Evolutionary conservation across 2,797 vertebrate genomes (phyloP), one percentile per base, ranked within the genome.

Genomic region (Gobio occitaniae): DNA sequence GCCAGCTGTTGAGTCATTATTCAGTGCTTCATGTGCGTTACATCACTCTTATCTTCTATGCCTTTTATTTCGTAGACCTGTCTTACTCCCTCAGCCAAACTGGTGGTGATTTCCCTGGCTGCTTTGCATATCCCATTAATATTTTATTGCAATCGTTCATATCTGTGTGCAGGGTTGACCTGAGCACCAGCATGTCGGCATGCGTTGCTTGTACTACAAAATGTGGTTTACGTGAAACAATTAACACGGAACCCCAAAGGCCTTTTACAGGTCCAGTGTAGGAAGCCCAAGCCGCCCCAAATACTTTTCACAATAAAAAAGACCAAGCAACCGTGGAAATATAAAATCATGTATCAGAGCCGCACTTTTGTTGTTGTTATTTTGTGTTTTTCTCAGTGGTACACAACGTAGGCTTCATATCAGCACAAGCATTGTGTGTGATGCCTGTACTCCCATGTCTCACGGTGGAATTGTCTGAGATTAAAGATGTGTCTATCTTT

Each of bases 111-210:
- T 80, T 86, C 89, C 85, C 68, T 81, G 90, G 87, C 89, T 91
- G 83, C 87, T 94, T 93, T 93, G 87, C 94, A 93, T 94, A 93
- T 92, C 88, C 88, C 90, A 93, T 94, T 94, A 94, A 95, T 94
- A 94, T 94, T 94, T 93, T 90, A 95, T 93, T 92, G 93, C 92
- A 93, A 93, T 92, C 89, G 92, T 94, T 94, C 93, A 93, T 93
- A 93, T 92, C 90, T 90, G 88, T 93, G 90, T 80, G 77, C 90
- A 90, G 89, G 75, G 90, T 85, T 93, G 91, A 93, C 93, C 91
- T 90, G 88, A 92, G 83, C 87, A 87, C 66, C 83, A n/a, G 82
- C 54, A 78, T 63, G 61, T 86, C 89, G 81, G 85, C 69, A 83
- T 65, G n/a, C 56, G 80, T 83, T 80, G 38, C 80, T 80, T 83